A percentile compares a stretch with the other conserved stretches of the same genome.
These are phyloP conservation scores for Drosophila gunungcola DNA, from an alignment of 1,140 invertebrate genomes.

Conservation along the genomic window DNA sequence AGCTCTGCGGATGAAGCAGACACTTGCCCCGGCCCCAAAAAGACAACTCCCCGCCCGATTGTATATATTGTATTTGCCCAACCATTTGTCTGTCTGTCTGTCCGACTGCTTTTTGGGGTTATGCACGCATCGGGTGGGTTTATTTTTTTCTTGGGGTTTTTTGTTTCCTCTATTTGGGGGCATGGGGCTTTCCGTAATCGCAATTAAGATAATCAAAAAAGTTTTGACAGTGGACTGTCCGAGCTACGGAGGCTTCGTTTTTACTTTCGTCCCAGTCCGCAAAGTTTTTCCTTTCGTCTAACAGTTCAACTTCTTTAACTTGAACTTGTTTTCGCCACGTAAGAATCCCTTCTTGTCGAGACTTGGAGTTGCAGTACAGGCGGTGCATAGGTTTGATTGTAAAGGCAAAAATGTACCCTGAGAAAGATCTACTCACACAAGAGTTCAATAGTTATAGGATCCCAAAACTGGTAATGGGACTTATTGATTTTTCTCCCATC, in stretches of 20 bases:
- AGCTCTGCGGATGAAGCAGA: slow-evolving; percentile 28
- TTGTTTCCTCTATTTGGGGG: neutral
- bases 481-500: no score
- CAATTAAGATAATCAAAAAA: slow-evolving; percentile 84
- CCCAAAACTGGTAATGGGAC: no score
- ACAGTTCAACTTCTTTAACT: slow-evolving; percentile 2
- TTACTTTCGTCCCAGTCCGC: slow-evolving; percentile 60
- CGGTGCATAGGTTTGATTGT: no score
- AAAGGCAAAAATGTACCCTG: no score
- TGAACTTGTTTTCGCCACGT: slow-evolving; percentile 1
- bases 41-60: slow-evolving; percentile 32
- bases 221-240: slow-evolving; percentile 79
- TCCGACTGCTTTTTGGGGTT: slow-evolving; percentile 48
- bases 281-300: slow-evolving; percentile 24
- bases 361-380: neutral
- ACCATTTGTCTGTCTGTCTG: slow-evolving; percentile 40
- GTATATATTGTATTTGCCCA: slow-evolving; percentile 56
- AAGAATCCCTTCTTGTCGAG: neutral
- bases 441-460: no score
- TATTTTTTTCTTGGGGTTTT: slow-evolving; percentile 1
- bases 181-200: slow-evolving; percentile 60
- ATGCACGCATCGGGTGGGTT: slow-evolving; percentile 42
- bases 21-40: slow-evolving; percentile 18
- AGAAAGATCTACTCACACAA: no score
- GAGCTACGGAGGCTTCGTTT: slow-evolving; percentile 49